phyloP scores from a whole-genome alignment of 2,888 invertebrate genomes.

The Platerodrilus igneus region DNA sequence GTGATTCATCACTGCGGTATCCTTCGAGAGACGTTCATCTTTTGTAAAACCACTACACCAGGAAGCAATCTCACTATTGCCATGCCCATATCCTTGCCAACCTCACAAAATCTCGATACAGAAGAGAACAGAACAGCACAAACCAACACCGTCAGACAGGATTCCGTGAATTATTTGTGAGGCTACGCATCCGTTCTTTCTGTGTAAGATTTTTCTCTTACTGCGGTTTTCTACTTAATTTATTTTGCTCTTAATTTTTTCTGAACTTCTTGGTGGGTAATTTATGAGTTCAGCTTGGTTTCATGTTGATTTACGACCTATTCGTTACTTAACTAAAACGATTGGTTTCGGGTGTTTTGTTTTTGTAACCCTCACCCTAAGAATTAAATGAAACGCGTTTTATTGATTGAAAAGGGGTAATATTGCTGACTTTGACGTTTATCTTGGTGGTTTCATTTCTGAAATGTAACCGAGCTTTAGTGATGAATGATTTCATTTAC shows the following conservation, averaged over 20 bases:
- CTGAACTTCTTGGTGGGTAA: constrained; percentile 18
- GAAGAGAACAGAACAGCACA: too few species aligned
- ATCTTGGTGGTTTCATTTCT: too few species aligned
- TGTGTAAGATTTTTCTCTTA: constrained; percentile 22
- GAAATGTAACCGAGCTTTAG: too few species aligned
- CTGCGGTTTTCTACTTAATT: constrained; percentile 22
- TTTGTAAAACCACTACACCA: constrained; percentile 24
- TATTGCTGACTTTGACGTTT: too few species aligned
- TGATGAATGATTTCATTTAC: too few species aligned
- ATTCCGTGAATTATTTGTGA: constrained; percentile 30
- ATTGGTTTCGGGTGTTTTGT: constrained; percentile 7
- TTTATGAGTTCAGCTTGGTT: constrained; percentile 21
- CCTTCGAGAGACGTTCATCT: constrained; percentile 26
- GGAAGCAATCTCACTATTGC: constrained; percentile 31
- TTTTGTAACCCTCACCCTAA: too few species aligned
- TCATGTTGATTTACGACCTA: constrained; percentile 21
- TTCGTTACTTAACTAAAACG: constrained; percentile 5
- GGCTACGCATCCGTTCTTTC: constrained; percentile 16
- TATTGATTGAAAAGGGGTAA: too few species aligned
- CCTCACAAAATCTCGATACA: too few species aligned
- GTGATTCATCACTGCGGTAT: constrained; percentile 39
- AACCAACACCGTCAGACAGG: constrained; percentile 23
- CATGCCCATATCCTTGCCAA: constrained; percentile 27
- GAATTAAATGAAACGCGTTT: too few species aligned
- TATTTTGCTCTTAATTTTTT: constrained; percentile 23